Conservation (phyloP, 2,797 vertebrate genomes). For the Eulemur mongoz region DNA sequence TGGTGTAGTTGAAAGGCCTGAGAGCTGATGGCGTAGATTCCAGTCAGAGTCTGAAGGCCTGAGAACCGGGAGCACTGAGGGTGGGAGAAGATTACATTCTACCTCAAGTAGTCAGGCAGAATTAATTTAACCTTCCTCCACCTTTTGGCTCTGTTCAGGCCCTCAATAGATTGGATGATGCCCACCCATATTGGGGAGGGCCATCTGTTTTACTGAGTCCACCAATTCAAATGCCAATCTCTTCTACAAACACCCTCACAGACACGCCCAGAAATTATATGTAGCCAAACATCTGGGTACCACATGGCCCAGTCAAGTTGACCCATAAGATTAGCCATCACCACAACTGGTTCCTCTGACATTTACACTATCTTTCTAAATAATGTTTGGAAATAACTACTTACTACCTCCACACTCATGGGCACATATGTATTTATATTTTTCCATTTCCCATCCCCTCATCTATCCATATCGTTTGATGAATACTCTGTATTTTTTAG, state of each 20-base stretch:
- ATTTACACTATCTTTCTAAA: conserved; percentile 2
- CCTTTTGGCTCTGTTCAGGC: not conserved
- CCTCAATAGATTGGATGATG: not conserved
- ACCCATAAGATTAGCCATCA: not conserved
- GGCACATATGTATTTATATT: no score
- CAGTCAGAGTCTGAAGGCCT: no score
- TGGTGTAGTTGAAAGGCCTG: no score
- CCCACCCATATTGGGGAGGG: no score
- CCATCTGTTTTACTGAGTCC: not conserved
- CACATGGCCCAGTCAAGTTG: not conserved
- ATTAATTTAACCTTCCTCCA: not conserved
- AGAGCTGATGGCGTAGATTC: no score
- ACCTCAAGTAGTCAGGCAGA: not conserved
- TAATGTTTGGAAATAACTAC: not conserved
- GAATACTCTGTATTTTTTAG: not conserved
- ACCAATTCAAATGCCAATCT: no score
- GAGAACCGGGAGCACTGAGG: no score
- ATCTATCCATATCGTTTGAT: not conserved
- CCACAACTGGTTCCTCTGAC: not conserved
- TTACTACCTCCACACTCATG: not conserved
- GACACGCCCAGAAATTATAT: not conserved
- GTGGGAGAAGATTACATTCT: not conserved
- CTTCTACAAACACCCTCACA: not conserved
- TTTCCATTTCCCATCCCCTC: not conserved
- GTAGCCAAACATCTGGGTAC: not conserved